Evolutionary conservation across 1,140 invertebrate species (phyloP), one percentile per base, ranked within the genome.

Genomic region (Brachionus asplanchnoidis): DNA sequence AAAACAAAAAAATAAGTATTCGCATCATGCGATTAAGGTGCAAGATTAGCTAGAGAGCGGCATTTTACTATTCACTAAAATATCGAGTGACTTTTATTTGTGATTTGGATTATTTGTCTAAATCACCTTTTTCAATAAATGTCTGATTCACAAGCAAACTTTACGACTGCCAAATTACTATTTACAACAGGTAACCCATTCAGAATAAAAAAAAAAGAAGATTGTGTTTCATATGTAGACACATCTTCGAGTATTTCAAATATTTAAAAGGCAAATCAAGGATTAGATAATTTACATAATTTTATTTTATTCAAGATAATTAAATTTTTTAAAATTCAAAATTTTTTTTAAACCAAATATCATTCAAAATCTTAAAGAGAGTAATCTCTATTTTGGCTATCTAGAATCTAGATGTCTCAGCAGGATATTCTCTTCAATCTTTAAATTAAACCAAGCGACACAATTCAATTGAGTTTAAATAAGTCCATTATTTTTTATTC

Each of bases 151-250:
- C 66, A 68, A 40, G 26, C 32, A 68, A 73, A 73, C 5, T 73
- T 73, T 73, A 73, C 28, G 28, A 32, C 66, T 14, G 26, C 66
- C 32, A 40, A 42, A 40, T 42, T 46, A 73, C 36, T 73, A 73
- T 73, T 73, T 73, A 73, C 68, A 73, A 73, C 68, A 73, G 68
- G 68, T 73, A 73, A 42, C 20, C 40, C 68, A 73, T 73, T 73
- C 68, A 73, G 44, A 46, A n/a, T n/a, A n/a, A n/a, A n/a, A n/a
- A 11, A 17, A 73, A 32, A 36, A 73, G 7, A 17, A 8, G 32
- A 8, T 17, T 73, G 20, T 73, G 7, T 9, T n/a, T 17, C 42
- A 9, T 73, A 6, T 42, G 9, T 40, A 73, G 32, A 32, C 23
- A 32, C 68, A 73, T 40, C 68, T 12, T 42, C 68, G 28, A 36